Evolutionary conservation across 53 echinoderm and acorn worm species (phyloP).

Genomic region (Echinometra lucunter): DNA sequence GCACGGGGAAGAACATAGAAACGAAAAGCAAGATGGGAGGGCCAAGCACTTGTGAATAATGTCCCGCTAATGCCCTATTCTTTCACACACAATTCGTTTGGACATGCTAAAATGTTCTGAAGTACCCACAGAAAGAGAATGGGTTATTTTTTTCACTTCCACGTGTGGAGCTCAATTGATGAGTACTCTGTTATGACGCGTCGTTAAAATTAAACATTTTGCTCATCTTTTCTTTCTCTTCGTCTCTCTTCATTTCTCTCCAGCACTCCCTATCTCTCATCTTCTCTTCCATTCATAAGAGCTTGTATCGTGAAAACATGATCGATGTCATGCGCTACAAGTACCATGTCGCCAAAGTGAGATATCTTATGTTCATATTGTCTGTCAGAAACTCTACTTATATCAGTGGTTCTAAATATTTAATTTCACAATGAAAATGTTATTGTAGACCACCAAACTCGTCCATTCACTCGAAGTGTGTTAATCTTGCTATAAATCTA

Average conservation of each 20-base stretch:
- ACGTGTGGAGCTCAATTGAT: neutral
- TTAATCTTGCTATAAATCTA: slow-evolving; percentile 66
- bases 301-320: neutral
- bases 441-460: slow-evolving; percentile 37
- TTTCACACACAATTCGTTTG: slow-evolving; percentile 50
- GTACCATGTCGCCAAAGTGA: slow-evolving; percentile 2
- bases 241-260: neutral
- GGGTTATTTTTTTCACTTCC: slow-evolving; percentile 39
- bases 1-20: neutral
- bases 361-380: neutral
- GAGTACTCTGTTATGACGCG: slow-evolving; percentile 55
- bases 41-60: slow-evolving; percentile 35
- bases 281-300: slow-evolving; percentile 24
- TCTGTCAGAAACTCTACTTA: slow-evolving; percentile 1
- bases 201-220: neutral
- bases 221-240: neutral
- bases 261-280: neutral
- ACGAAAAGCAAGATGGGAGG: neutral
- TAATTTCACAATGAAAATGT: slow-evolving; percentile 54
- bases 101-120: slow-evolving; percentile 70
- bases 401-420: neutral
- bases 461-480: slow-evolving; percentile 57
- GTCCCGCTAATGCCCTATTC: slow-evolving; percentile 47
- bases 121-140: slow-evolving; percentile 53
- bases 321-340: neutral